Conservation (phyloP, 2,888 invertebrate species). For the Tiphia femorata region DNA sequence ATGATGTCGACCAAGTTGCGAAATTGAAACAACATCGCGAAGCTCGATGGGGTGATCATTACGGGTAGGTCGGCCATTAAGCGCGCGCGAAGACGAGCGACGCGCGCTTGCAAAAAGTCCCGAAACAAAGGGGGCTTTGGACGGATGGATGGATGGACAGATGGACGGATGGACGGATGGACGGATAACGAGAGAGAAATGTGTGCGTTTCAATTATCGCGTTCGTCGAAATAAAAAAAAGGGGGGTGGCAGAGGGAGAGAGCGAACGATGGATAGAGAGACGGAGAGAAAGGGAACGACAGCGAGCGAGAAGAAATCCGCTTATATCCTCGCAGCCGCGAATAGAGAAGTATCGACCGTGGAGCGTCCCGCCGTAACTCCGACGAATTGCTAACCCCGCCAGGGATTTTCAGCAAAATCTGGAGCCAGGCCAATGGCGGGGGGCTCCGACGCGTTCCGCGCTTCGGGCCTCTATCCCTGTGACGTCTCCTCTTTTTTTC, state of each 20-base stretch:
- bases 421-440: conserved; percentile 50
- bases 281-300: conserved; percentile 7
- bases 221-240: conserved; percentile 24
- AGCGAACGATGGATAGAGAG: neutral
- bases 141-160: neutral
- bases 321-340: conserved; percentile 51
- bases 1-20: conserved; percentile 33
- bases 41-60: conserved; percentile 43
- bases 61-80: conserved; percentile 53
- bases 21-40: conserved; percentile 58
- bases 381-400: conserved; percentile 38
- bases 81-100: conserved; percentile 13
- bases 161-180: neutral
- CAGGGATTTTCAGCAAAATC: conserved; percentile 48
- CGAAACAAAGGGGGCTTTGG: neutral
- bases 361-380: conserved; percentile 32
- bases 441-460: neutral
- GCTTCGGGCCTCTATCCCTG: neutral
- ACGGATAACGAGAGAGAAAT: conserved; percentile 8
- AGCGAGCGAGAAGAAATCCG: conserved; percentile 30
- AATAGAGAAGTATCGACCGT: conserved; percentile 56
- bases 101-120: conserved; percentile 24
- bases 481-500: neutral
- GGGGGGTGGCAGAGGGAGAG: neutral
- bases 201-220: conserved; percentile 48